These are phyloP conservation scores for Crypturellus undulatus DNA, from an alignment of 2,113 vertebrate species.

Conservation along the genomic window DNA sequence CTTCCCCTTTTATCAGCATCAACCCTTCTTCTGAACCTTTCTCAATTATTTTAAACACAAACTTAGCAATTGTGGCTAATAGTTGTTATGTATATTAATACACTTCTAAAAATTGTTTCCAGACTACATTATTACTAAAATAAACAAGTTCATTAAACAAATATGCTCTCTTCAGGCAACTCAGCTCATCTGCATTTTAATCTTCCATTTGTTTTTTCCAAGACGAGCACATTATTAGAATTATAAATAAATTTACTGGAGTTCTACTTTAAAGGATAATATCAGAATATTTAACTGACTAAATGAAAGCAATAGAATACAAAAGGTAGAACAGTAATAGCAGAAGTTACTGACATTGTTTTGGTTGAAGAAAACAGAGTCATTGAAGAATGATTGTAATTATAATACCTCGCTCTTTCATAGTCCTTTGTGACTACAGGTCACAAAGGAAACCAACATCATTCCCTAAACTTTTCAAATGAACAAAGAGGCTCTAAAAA, in stretches of 20 bases:
- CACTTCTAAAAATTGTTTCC: background rate
- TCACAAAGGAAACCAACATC: background rate
- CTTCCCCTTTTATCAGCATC: background rate
- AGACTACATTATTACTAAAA: background rate
- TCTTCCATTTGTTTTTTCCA: slow-evolving; percentile 5
- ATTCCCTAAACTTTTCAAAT: background rate
- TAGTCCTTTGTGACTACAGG: background rate
- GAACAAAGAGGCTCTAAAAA: background rate
- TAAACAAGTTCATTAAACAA: slow-evolving; percentile 18
- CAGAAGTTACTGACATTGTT: background rate
- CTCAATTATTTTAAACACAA: background rate
- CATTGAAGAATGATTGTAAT: background rate
- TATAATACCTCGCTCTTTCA: background rate
- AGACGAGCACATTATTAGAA: background rate
- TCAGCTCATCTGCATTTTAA: slow-evolving; percentile 50
- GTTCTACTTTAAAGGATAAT: background rate
- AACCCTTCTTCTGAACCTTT: background rate
- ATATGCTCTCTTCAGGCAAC: background rate
- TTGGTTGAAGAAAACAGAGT: background rate
- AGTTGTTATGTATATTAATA: background rate
- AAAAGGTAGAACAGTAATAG: background rate
- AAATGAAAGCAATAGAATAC: background rate
- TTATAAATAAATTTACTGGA: background rate
- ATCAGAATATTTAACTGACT: slow-evolving; percentile 1
- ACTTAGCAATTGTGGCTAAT: background rate